These are phyloP conservation scores for Oenanthe oenanthe DNA, from an alignment of 2,113 vertebrate genomes.

Conservation along the genomic window DNA sequence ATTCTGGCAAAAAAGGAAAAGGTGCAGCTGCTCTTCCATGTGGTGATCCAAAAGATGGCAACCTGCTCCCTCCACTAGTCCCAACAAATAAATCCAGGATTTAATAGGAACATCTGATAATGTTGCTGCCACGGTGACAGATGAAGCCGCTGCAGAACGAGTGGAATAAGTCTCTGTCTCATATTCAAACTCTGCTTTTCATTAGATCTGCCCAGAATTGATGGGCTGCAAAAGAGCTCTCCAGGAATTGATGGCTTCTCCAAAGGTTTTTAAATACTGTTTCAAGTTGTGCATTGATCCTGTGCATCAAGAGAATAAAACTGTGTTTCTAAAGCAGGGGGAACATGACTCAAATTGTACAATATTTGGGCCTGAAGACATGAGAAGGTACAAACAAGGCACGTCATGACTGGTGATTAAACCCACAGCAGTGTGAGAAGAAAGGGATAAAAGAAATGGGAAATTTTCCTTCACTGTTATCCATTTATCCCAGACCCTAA, in stretches of 20 bases:
- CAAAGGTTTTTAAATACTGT: conserved; percentile 40
- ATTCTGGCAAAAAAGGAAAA: neutral
- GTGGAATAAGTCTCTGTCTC: conserved; percentile 60
- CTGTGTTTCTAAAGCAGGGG: neutral
- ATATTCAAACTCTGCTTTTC: conserved; percentile 51
- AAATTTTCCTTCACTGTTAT: neutral
- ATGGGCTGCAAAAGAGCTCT: neutral
- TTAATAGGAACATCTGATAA: conserved; percentile 33
- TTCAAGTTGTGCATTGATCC: neutral
- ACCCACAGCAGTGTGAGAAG: neutral
- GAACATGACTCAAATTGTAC: neutral
- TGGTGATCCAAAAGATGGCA: neutral
- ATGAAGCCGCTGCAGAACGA: conserved; percentile 17
- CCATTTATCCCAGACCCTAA: neutral
- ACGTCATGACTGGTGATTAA: neutral
- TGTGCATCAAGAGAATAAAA: neutral
- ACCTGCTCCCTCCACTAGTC: conserved; percentile 31
- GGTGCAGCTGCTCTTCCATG: neutral
- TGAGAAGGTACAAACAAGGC: neutral
- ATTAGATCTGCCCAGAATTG: conserved; percentile 35
- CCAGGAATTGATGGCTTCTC: conserved; percentile 18
- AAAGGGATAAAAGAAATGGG: neutral
- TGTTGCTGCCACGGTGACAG: conserved; percentile 38
- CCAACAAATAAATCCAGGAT: conserved; percentile 26
- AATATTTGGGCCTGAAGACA: neutral